Evolutionary conservation across 1,140 invertebrate species (phyloP).

Genomic region (Gonioctena quinquepunctata): DNA sequence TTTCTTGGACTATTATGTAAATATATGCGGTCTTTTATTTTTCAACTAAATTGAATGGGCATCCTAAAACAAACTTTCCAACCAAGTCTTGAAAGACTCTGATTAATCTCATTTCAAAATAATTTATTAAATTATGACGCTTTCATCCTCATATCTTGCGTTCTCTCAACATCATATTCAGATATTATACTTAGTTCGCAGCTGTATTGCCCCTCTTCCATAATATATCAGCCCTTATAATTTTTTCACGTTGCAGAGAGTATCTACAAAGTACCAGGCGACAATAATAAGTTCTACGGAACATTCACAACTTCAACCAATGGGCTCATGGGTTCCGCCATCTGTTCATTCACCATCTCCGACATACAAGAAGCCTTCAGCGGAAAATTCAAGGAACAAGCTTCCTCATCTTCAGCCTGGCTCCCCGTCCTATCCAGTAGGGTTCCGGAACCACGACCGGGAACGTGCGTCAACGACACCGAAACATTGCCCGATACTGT

Average conservation of each 20-base stretch:
- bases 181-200: too few species aligned
- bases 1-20: too few species aligned
- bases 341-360: constrained; percentile 83
- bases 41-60: too few species aligned
- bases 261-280: constrained; percentile 79
- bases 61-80: too few species aligned
- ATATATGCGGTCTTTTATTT: too few species aligned
- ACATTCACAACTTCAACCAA: constrained; percentile 89
- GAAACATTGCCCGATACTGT: constrained; percentile 78
- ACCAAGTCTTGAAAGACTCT: too few species aligned
- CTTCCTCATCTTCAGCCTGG: constrained; percentile 62
- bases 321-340: constrained; percentile 83
- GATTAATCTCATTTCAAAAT: too few species aligned
- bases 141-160: too few species aligned
- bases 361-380: constrained; percentile 84
- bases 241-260: constrained; percentile 76
- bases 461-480: constrained; percentile 82
- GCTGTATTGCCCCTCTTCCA: too few species aligned
- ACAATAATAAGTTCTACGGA: constrained; percentile 83
- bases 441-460: constrained; percentile 82
- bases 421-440: constrained; percentile 67
- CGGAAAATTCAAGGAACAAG: constrained; percentile 90
- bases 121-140: too few species aligned
- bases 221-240: too few species aligned
- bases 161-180: too few species aligned